These are phyloP conservation scores for Lytechinus pictus DNA, from an alignment of 35 echinoderm and acorn worm species.

Conservation along the genomic window DNA sequence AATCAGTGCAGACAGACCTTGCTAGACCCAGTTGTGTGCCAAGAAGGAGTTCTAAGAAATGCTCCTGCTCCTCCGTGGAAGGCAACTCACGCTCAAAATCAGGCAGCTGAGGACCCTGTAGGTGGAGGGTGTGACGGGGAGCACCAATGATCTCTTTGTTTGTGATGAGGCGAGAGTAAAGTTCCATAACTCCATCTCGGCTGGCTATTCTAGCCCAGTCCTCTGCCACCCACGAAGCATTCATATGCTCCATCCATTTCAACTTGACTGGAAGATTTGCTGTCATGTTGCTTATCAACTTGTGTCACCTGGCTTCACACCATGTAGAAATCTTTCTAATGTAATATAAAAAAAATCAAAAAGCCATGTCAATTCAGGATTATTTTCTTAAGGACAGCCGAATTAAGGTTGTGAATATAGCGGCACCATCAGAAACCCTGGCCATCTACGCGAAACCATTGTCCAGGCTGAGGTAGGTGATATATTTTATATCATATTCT, in stretches of 20 bases:
- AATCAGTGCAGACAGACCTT: slow-evolving; percentile 85
- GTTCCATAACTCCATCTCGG: slow-evolving; percentile 83
- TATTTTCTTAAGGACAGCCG: too few species aligned
- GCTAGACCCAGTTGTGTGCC: slow-evolving; percentile 84
- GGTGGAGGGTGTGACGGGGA: slow-evolving; percentile 82
- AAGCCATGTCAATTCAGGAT: not conserved
- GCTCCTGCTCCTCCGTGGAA: slow-evolving; percentile 90
- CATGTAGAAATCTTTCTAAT: not conserved
- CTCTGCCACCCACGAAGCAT: slow-evolving; percentile 92
- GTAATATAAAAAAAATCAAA: not conserved
- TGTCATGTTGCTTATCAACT: slow-evolving; percentile 64
- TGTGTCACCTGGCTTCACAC: not conserved
- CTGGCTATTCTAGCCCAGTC: slow-evolving; percentile 89
- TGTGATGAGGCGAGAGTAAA: slow-evolving; percentile 83
- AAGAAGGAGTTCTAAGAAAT: slow-evolving; percentile 80
- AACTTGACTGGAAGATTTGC: slow-evolving; percentile 85
- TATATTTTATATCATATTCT: too few species aligned
- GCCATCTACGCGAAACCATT: too few species aligned
- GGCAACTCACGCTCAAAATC: slow-evolving; percentile 93
- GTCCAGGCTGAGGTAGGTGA: too few species aligned
- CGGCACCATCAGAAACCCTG: too few species aligned
- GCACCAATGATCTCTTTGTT: slow-evolving; percentile 93
- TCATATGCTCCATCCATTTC: slow-evolving; percentile 99
- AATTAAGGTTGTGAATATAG: too few species aligned
- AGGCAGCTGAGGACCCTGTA: slow-evolving; percentile 91